These are phyloP conservation scores for Cottus gobio DNA, from an alignment of 2,113 vertebrate genomes.

Conservation along the genomic window DNA sequence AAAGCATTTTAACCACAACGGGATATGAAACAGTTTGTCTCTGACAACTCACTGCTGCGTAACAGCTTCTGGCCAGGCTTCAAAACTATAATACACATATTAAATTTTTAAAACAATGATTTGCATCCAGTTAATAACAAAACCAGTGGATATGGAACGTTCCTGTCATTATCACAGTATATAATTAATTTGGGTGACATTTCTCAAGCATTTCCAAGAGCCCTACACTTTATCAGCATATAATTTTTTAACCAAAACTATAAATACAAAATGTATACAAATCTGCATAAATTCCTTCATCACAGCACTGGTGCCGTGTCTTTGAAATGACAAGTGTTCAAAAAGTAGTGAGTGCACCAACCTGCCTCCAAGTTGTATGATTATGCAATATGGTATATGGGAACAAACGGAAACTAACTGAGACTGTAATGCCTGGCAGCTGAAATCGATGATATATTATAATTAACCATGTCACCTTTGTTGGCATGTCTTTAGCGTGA, in stretches of 20 bases:
- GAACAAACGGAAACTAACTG: no score
- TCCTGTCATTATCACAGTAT: conserved; percentile 4
- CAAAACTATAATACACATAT: conserved; percentile 1
- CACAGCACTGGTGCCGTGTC: background rate
- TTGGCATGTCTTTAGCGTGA: background rate
- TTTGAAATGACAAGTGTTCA: background rate
- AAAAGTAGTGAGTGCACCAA: background rate
- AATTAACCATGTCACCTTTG: conserved; percentile 15
- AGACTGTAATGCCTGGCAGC: background rate
- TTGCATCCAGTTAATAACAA: conserved; percentile 1
- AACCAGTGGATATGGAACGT: background rate
- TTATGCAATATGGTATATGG: background rate
- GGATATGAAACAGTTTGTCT: background rate
- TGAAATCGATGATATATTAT: conserved; percentile 17
- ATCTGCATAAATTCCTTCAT: background rate
- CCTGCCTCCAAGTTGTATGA: background rate
- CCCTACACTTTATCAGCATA: conserved; percentile 13
- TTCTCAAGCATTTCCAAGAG: conserved; percentile 13
- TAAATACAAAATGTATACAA: background rate
- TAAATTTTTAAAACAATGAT: background rate
- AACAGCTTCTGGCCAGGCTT: conserved; percentile 3
- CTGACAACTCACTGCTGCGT: conserved; percentile 11
- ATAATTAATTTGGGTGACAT: background rate
- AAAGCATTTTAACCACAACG: background rate
- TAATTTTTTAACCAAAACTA: conserved; percentile 16